A percentile compares a stretch with the other conserved stretches of the same genome.
Conservation (phyloP, 2,113 vertebrate genomes). For the Heliornis fulica region DNA sequence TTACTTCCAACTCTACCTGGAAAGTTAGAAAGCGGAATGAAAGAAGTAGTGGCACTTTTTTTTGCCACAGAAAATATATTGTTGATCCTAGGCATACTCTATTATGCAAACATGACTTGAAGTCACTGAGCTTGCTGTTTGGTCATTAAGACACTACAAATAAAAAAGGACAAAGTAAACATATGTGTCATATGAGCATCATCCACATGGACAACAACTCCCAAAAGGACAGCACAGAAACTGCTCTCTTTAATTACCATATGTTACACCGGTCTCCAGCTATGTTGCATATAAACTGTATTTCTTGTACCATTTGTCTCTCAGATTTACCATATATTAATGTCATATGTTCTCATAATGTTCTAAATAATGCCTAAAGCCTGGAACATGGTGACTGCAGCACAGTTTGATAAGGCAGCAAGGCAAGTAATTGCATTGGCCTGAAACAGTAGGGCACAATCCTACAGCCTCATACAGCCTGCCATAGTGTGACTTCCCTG, state of each 20-base stretch:
- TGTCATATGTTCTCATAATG: background rate
- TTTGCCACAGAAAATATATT: background rate
- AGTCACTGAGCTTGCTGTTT: background rate
- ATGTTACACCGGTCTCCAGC: background rate
- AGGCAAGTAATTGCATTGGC: background rate
- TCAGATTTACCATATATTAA: background rate
- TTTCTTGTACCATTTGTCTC: background rate
- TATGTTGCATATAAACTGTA: background rate
- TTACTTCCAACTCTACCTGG: background rate
- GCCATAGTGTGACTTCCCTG: background rate
- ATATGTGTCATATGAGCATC: rapidly evolving
- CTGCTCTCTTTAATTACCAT: background rate
- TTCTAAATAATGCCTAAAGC: background rate
- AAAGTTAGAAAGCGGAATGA: background rate
- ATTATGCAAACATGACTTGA: background rate
- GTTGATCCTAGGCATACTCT: background rate
- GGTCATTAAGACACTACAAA: background rate
- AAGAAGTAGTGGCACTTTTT: background rate
- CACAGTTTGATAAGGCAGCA: background rate
- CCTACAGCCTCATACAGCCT: background rate
- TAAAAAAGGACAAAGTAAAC: background rate
- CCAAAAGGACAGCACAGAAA: background rate
- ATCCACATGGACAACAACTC: background rate
- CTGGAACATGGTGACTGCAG: background rate
- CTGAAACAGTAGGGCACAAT: background rate